These are phyloP conservation scores for Ramazzottius varieornatus DNA, from an alignment of 2,888 invertebrate genomes.

Conservation along the genomic window DNA sequence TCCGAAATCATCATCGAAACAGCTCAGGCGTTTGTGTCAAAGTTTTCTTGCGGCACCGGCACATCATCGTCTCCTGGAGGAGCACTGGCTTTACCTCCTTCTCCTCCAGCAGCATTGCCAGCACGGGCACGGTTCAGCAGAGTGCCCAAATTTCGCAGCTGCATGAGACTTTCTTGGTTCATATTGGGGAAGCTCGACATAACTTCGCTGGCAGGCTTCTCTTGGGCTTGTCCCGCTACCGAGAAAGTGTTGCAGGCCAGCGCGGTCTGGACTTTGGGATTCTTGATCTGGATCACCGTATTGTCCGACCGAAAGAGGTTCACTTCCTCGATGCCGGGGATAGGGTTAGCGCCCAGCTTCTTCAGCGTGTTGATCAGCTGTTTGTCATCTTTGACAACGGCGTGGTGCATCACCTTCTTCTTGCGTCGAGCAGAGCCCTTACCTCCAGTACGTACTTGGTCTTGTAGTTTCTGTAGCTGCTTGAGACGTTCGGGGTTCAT, in stretches of 20 bases:
- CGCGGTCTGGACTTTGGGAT: not conserved
- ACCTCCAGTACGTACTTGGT: not conserved
- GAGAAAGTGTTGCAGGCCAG: conserved; percentile 2
- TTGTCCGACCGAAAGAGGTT: not conserved
- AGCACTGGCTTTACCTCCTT: not conserved
- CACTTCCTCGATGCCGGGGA: not conserved
- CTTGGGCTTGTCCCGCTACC: not conserved
- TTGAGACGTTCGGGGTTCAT: not conserved
- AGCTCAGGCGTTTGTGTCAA: no score
- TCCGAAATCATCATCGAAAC: no score
- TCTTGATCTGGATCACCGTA: not conserved
- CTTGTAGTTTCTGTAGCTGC: not conserved
- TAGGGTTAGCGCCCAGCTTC: conserved; percentile 1
- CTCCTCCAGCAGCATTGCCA: not conserved
- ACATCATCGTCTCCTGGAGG: not conserved
- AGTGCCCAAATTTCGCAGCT: not conserved
- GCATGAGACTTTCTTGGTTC: not conserved
- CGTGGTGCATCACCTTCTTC: conserved; percentile 4
- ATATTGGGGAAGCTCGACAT: not conserved
- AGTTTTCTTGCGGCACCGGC: conserved; percentile 1
- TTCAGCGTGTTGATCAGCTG: conserved; percentile 4
- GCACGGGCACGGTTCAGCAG: not conserved
- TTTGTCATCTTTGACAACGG: not conserved
- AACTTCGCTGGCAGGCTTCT: conserved; percentile 1
- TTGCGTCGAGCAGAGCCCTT: not conserved